These are phyloP conservation scores for Platorchestia sp. DNA, from an alignment of 1,140 invertebrate genomes.

Conservation along the genomic window DNA sequence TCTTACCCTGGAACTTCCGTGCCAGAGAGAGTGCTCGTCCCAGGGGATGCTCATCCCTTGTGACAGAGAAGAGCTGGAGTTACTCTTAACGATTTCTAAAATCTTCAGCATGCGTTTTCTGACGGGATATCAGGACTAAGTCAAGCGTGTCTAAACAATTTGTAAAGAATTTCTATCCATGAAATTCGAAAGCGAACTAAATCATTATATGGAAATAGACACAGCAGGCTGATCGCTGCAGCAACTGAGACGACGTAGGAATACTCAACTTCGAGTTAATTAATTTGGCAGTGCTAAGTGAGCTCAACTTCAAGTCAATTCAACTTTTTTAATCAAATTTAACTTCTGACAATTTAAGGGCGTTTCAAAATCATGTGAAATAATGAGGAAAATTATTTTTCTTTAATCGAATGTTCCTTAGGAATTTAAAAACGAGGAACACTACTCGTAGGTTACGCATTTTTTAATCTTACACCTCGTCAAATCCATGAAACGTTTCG, in stretches of 20 bases:
- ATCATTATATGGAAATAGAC: neutral
- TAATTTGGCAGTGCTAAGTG: neutral
- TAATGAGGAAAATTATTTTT: neutral
- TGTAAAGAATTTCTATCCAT: neutral
- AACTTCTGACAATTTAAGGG: neutral
- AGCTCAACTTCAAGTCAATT: neutral
- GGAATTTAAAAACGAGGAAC: no score
- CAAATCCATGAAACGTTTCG: no score
- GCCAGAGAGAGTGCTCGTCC: no score
- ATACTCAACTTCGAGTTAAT: neutral
- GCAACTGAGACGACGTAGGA: neutral
- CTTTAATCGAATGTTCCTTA: no score
- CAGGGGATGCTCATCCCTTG: no score
- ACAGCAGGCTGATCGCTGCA: neutral
- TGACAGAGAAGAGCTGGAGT: no score
- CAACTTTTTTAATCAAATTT: neutral
- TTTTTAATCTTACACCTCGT: no score
- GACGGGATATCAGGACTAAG: no score
- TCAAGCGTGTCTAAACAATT: no score
- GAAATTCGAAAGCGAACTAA: neutral
- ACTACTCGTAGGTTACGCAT: neutral
- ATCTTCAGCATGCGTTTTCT: no score
- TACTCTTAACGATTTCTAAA: no score
- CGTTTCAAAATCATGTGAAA: neutral
- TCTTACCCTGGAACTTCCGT: no score